These are phyloP conservation scores for Strigamia maritima DNA, from an alignment of 2,888 invertebrate species.

Conservation along the genomic window DNA sequence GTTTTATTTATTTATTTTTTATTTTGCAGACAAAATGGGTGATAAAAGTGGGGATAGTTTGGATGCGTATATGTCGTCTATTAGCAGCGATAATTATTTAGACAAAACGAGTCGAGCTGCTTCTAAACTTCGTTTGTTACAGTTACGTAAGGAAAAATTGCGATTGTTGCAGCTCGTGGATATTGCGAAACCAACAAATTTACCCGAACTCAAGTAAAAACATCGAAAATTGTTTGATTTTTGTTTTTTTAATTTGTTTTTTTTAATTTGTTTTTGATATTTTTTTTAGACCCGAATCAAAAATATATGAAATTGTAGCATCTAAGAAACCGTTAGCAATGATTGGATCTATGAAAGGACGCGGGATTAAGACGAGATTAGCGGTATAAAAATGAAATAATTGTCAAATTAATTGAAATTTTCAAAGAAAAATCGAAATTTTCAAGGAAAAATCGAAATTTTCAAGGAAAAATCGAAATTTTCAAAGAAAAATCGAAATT, in stretches of 20 bases:
- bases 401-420: not conserved
- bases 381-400: not conserved
- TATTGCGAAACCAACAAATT: conserved; percentile 56
- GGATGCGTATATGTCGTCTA: conserved; percentile 72
- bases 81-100: conserved; percentile 52
- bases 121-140: conserved; percentile 58
- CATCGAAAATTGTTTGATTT: too few relatives aligned
- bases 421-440: too few relatives aligned
- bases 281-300: not conserved
- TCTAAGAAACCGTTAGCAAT: conserved; percentile 25
- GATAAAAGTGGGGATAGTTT: conserved; percentile 63
- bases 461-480: too few relatives aligned
- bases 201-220: conserved; percentile 47
- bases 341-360: conserved; percentile 38
- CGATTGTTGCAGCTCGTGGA: conserved; percentile 69
- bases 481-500: too few relatives aligned
- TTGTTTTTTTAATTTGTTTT: too few relatives aligned
- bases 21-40: not conserved
- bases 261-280: not conserved
- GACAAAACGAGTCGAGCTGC: conserved; percentile 53
- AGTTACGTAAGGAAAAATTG: conserved; percentile 66
- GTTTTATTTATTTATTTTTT: conserved; percentile 40
- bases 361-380: not conserved
- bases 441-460: too few relatives aligned
- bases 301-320: not conserved